A percentile compares a stretch with the other conserved stretches of the same genome.
Conservation (phyloP, 2,888 invertebrate genomes). For the Tiphia femorata region DNA sequence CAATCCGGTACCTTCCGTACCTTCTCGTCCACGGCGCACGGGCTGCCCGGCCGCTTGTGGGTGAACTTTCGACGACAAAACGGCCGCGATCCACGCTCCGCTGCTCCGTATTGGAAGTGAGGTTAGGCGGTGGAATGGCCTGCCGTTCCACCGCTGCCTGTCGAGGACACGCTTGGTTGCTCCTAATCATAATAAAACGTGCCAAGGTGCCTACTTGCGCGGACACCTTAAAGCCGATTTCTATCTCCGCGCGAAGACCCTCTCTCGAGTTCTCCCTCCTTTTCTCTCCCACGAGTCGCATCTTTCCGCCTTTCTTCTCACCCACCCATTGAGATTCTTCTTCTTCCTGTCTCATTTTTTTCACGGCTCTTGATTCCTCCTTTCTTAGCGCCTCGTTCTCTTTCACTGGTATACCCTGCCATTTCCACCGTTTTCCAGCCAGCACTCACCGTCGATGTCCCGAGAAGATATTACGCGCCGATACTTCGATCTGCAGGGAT, state of each 20-base stretch:
- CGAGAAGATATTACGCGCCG: slow-evolving; percentile 17
- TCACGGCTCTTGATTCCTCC: too few relatives aligned
- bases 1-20: slow-evolving; percentile 10
- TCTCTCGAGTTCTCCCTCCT: neutral
- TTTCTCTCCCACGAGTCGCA: neutral
- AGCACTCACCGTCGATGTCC: neutral
- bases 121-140: slow-evolving; percentile 38
- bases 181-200: slow-evolving; percentile 67
- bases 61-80: slow-evolving; percentile 54
- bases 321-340: neutral
- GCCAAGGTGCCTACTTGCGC: slow-evolving; percentile 64
- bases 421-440: too few relatives aligned
- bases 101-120: slow-evolving; percentile 55
- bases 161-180: slow-evolving; percentile 62
- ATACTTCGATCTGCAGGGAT: slow-evolving; percentile 16
- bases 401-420: too few relatives aligned
- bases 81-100: slow-evolving; percentile 52
- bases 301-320: neutral
- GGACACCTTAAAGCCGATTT: slow-evolving; percentile 63
- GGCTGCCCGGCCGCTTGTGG: slow-evolving; percentile 1
- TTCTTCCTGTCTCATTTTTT: neutral
- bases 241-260: slow-evolving; percentile 46
- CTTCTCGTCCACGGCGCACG: neutral
- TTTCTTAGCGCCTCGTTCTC: too few relatives aligned
- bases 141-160: slow-evolving; percentile 36